Conservation (phyloP, 2,797 vertebrate genomes). For the Sebastes hubbsi region DNA sequence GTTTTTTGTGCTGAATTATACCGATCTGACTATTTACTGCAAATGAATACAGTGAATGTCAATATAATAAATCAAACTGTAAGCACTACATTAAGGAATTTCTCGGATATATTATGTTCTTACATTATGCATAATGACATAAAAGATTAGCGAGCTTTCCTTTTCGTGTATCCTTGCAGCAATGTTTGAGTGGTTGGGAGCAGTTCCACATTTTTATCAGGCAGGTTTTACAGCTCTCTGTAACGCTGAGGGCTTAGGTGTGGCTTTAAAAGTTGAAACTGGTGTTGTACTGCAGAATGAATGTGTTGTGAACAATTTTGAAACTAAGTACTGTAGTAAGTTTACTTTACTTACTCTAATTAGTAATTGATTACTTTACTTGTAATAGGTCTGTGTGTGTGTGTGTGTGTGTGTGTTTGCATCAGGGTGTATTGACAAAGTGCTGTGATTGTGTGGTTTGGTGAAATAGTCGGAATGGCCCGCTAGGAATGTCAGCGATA, state of each 20-base stretch:
- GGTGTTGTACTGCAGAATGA: neutral
- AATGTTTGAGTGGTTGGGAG: neutral
- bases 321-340: neutral
- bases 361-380: neutral
- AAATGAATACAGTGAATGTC: neutral
- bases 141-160: neutral
- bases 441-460: constrained; percentile 45
- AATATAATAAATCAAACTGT: neutral
- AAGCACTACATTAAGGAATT: neutral
- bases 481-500: constrained; percentile 54
- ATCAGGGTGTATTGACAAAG: constrained; percentile 25
- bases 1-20: neutral
- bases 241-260: constrained; percentile 12
- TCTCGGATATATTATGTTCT: neutral
- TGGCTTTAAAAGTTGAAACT: neutral
- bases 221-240: constrained; percentile 19
- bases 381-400: neutral
- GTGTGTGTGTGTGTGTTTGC: neutral
- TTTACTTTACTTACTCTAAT: neutral
- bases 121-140: neutral
- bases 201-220: neutral
- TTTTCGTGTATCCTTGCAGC: neutral
- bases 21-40: neutral
- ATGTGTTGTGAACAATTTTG: neutral
- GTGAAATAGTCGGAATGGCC: constrained; percentile 36